Evolutionary conservation across 2,113 vertebrate species (phyloP), one percentile per base, ranked within the genome.

Genomic region (Melanerpes formicivorus): DNA sequence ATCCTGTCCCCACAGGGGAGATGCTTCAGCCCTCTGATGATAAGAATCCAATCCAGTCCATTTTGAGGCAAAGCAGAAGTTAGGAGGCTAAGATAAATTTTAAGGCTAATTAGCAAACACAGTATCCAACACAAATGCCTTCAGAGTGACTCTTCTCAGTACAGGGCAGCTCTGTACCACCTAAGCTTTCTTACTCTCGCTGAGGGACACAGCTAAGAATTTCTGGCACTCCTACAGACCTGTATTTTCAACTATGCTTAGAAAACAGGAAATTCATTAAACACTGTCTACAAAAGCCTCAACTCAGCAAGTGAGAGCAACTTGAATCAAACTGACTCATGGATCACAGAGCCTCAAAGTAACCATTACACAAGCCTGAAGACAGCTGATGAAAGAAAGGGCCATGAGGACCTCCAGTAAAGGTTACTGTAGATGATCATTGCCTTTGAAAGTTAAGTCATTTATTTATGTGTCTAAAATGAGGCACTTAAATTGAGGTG

Each of bases 231-330:
- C 42, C n/a, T 73, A 82, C 16, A 82, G 72, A 79, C 25, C 27
- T 60, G 17, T 52, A 26, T 70, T 90, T 90, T 76, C 75, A 87
- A 7, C 50, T 21, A 25, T 52, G 32, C 60, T 90, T 80, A 85
- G 37, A 62, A 91, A 90, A 91, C 12, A 91, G 62, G 44, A 80
- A 89, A 78, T 90, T 82, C 54, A 78, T 76, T 92, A 84, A 94
- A 84, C 18, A 71, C 42, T 80, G 60, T 22, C 86, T 67, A 55
- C 25, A 77, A 64, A 93, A 89, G 56, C 37, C 71, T 74, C 34
- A 90, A 79, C 75, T 92, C 81, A 37, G 69, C 75, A 84, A 73
- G 56, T 82, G 40, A 91, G 21, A 73, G 48, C 9, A 77, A 64
- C 34, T 8, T 75, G 37, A 92, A 81, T 84, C 69, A 73, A 78